Conservation (phyloP, 2,888 invertebrate genomes). For the Rhagonycha fulva region DNA sequence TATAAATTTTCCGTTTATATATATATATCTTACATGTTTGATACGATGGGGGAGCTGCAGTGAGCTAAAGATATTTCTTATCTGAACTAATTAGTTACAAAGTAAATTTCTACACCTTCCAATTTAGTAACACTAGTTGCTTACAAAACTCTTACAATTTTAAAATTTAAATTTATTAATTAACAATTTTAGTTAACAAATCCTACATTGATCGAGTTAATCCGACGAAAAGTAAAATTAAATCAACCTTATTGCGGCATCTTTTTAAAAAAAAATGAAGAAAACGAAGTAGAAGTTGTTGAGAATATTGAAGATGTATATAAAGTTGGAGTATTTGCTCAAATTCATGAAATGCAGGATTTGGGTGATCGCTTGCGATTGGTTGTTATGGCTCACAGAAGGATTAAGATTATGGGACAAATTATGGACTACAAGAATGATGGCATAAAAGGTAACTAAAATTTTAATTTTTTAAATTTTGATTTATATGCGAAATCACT, state of each 20-base stretch:
- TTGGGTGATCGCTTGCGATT: slow-evolving; percentile 86
- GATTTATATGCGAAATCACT: slow-evolving; percentile 41
- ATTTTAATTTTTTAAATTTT: not conserved
- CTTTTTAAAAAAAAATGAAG: slow-evolving; percentile 91
- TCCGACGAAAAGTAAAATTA: slow-evolving; percentile 90
- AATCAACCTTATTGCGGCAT: slow-evolving; percentile 98
- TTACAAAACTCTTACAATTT: no score
- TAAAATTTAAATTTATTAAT: not conserved
- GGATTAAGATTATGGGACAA: slow-evolving; percentile 81
- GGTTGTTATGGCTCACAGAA: slow-evolving; percentile 92
- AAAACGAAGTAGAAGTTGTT: slow-evolving; percentile 86
- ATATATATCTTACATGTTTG: no score
- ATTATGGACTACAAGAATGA: slow-evolving; percentile 75
- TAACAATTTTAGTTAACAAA: slow-evolving; percentile 73
- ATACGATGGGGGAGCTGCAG: no score
- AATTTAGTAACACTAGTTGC: no score
- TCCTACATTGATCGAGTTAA: slow-evolving; percentile 83
- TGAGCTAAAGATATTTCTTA: no score
- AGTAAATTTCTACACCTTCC: not conserved
- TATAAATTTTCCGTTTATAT: no score
- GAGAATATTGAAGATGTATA: slow-evolving; percentile 84
- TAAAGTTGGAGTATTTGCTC: slow-evolving; percentile 92
- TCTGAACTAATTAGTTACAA: not conserved
- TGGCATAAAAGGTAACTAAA: slow-evolving; percentile 47
- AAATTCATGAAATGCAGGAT: slow-evolving; percentile 97